These are phyloP conservation scores for Monodelphis domestica DNA, from an alignment of 2,797 vertebrate species.

Conservation along the genomic window DNA sequence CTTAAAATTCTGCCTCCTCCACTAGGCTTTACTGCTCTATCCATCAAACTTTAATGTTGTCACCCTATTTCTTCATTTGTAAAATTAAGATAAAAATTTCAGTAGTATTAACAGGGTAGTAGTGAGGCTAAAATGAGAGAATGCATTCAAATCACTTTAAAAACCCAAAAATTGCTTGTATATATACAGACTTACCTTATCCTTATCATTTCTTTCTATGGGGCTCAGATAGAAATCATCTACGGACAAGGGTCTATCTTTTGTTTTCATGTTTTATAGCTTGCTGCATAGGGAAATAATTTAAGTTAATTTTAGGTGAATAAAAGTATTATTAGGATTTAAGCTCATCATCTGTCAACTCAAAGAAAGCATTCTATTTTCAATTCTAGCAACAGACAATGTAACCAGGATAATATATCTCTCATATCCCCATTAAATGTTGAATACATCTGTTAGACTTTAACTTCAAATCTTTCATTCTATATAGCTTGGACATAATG, in stretches of 20 bases:
- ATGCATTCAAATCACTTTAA: neutral
- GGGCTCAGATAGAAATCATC: neutral
- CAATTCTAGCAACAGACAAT: neutral
- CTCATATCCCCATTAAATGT: neutral
- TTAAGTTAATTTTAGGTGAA: neutral
- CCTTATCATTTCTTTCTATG: neutral
- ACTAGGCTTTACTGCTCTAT: neutral
- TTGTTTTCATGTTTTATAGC: neutral
- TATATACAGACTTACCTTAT: neutral
- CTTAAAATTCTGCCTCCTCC: neutral
- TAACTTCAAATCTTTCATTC: neutral
- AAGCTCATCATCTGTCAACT: neutral
- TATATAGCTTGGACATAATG: neutral
- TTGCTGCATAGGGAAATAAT: neutral
- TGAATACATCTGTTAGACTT: neutral
- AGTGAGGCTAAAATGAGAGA: neutral
- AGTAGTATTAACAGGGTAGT: neutral
- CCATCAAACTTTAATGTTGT: neutral
- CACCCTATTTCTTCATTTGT: neutral
- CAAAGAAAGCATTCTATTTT: neutral
- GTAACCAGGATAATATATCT: neutral
- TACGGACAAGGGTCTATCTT: neutral
- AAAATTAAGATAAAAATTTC: neutral
- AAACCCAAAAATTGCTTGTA: neutral
- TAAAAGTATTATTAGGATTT: neutral